A percentile compares a stretch with the other conserved stretches of the same genome.
These are phyloP conservation scores for Pseudococcus viburni DNA, from an alignment of 2,888 invertebrate species.

Conservation along the genomic window DNA sequence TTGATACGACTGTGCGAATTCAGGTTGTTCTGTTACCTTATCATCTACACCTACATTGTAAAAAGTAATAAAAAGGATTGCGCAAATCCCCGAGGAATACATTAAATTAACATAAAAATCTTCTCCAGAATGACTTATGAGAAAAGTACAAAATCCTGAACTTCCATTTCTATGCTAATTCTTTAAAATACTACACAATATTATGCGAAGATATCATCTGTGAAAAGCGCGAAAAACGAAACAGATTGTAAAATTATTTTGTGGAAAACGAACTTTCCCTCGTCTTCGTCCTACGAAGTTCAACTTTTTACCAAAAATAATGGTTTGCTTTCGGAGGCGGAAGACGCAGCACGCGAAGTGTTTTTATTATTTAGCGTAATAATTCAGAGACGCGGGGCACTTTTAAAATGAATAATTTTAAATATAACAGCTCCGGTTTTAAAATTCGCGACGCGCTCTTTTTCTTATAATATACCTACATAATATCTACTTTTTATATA, in stretches of 20 bases:
- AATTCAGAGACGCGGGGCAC: slow-evolving; percentile 27
- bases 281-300: slow-evolving; percentile 43
- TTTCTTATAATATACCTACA: neutral
- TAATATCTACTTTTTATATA: neutral
- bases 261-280: slow-evolving; percentile 58
- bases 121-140: slow-evolving; percentile 63
- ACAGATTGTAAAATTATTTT: slow-evolving; percentile 66
- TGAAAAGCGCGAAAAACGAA: slow-evolving; percentile 65
- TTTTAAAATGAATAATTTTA: slow-evolving; percentile 44
- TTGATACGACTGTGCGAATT: slow-evolving; percentile 42
- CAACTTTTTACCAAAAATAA: slow-evolving; percentile 50
- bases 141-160: slow-evolving; percentile 66
- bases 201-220: slow-evolving; percentile 66
- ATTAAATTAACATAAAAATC: slow-evolving; percentile 67
- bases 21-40: slow-evolving; percentile 53
- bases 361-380: slow-evolving; percentile 54
- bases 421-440: neutral
- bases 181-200: slow-evolving; percentile 66
- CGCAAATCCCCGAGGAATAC: slow-evolving; percentile 63
- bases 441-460: slow-evolving; percentile 19
- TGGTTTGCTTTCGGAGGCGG: neutral
- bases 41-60: slow-evolving; percentile 65
- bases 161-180: slow-evolving; percentile 67
- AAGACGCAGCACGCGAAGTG: slow-evolving; percentile 30
- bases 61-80: slow-evolving; percentile 66